These are phyloP conservation scores for Dolomedes plantarius DNA, from an alignment of 2,888 invertebrate species.

Conservation along the genomic window DNA sequence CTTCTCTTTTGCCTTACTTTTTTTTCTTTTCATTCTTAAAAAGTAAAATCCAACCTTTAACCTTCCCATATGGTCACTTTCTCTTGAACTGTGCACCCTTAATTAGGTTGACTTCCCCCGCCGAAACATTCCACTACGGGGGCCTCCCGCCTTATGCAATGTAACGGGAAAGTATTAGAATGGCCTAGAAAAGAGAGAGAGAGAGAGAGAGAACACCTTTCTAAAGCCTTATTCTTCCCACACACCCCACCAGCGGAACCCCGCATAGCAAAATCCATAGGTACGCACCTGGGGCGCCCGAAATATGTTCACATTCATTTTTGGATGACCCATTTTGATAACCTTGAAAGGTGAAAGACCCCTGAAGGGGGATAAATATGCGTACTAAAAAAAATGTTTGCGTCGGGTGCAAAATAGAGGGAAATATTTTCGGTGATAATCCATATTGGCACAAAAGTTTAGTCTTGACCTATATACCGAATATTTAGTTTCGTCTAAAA, in stretches of 20 bases:
- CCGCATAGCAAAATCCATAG: background rate
- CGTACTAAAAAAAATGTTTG: no score
- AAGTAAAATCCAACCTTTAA: background rate
- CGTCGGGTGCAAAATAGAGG: no score
- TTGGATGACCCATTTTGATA: constrained; percentile 63
- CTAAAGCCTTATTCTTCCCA: background rate
- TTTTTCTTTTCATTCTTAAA: background rate
- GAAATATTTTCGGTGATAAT: no score
- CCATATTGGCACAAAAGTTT: no score
- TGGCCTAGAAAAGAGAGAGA: no score
- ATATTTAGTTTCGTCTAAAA: no score
- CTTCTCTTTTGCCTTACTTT: background rate
- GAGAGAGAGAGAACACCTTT: background rate
- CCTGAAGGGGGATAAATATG: background rate
- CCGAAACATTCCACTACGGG: background rate
- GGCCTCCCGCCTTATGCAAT: background rate
- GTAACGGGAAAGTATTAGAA: background rate
- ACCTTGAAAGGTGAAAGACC: constrained; percentile 52
- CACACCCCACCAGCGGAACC: background rate
- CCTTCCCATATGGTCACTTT: constrained; percentile 50
- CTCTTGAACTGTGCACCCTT: constrained; percentile 31
- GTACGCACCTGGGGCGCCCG: background rate
- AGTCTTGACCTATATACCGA: no score
- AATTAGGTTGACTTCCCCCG: constrained; percentile 27
- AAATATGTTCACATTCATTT: constrained; percentile 12